A percentile compares a stretch with the other conserved stretches of the same genome.
Conservation (phyloP, 2,113 vertebrate species). For the Amphilophus citrinellus region DNA sequence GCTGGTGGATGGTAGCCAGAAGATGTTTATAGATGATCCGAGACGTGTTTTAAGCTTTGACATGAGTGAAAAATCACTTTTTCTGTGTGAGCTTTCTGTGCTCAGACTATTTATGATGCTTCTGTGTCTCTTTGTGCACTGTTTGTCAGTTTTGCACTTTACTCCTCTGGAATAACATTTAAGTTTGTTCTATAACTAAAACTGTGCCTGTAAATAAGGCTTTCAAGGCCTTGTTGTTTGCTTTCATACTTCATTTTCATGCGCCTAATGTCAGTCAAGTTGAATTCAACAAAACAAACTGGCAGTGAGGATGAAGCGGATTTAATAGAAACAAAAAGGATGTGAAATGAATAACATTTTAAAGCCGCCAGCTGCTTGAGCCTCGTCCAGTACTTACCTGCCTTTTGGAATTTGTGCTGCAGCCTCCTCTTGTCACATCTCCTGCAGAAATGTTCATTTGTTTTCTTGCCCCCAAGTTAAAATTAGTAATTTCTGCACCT, state of each 20-base stretch:
- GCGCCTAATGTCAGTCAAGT: not conserved
- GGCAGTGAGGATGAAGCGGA: not conserved
- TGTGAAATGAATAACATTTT: not conserved
- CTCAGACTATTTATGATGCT: not conserved
- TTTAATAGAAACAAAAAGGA: slow-evolving; percentile 1
- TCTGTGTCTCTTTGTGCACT: not conserved
- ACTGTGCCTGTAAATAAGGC: not conserved
- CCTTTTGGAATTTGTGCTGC: slow-evolving; percentile 9
- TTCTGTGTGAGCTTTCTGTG: not conserved
- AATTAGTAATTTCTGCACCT: not conserved
- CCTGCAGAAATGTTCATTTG: not conserved
- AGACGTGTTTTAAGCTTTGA: not conserved
- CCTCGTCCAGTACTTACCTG: not conserved
- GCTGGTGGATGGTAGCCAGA: not conserved
- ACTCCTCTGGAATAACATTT: not conserved
- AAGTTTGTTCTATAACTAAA: not conserved
- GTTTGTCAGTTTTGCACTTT: not conserved
- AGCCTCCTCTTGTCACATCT: not conserved
- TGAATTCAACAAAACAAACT: not conserved
- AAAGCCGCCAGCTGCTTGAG: slow-evolving; percentile 13
- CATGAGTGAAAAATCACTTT: not conserved
- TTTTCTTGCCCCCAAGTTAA: not conserved
- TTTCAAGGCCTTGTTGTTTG: not conserved
- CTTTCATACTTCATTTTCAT: slow-evolving; percentile 1
- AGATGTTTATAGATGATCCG: not conserved